Evolutionary conservation across 2,113 vertebrate species (phyloP).

Genomic region (Apteryx mantelli): DNA sequence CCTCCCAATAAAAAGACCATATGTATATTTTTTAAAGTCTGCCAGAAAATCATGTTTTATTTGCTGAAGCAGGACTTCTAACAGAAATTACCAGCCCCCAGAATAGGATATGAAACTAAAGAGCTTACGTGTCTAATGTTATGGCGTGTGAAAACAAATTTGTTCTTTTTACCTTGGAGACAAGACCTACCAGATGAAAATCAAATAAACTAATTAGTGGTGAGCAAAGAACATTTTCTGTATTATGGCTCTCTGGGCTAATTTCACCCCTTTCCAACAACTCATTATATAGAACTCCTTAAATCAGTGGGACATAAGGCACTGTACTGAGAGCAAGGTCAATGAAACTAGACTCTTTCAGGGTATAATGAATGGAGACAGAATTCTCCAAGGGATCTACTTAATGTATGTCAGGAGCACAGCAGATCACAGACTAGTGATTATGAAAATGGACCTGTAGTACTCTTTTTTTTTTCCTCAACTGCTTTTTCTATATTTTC

Average conservation of each 20-base stretch:
- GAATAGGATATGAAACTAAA: conserved; percentile 4
- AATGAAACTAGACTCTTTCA: conserved; percentile 36
- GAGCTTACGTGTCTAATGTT: background rate
- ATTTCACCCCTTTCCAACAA: conserved; percentile 26
- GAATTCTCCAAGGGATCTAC: conserved; percentile 45
- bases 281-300: conserved; percentile 37
- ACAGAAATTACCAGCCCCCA: background rate
- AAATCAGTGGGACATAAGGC: conserved; percentile 45
- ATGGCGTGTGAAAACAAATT: conserved; percentile 33
- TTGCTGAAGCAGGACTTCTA: background rate
- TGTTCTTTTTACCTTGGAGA: conserved; percentile 34
- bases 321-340: conserved; percentile 49
- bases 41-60: background rate
- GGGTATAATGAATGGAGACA: conserved; percentile 54
- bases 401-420: conserved; percentile 40
- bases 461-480: background rate
- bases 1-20: background rate
- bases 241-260: conserved; percentile 29
- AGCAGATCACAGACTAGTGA: background rate
- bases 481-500: background rate
- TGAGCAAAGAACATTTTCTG: conserved; percentile 45
- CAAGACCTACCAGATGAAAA: conserved; percentile 47
- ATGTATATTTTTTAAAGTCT: background rate
- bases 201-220: conserved; percentile 60
- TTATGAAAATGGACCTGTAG: background rate